Conservation (phyloP, 2,797 vertebrate genomes). For the Alectoris magna region DNA sequence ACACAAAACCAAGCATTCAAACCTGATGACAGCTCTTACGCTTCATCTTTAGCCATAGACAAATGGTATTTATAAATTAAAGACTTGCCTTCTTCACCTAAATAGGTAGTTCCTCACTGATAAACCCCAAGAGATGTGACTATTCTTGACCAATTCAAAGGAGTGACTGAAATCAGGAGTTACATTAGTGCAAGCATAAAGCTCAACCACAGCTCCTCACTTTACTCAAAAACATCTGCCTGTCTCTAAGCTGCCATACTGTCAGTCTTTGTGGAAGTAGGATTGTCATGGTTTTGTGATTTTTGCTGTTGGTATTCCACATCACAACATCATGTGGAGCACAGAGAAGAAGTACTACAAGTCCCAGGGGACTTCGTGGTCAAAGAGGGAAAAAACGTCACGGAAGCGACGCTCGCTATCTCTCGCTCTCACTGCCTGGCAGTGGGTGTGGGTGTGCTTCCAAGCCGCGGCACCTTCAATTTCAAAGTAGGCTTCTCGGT, state of each 20-base stretch:
- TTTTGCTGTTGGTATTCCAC: too few species aligned
- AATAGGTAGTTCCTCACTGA: not conserved
- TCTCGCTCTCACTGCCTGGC: too few species aligned
- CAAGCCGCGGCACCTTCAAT: too few species aligned
- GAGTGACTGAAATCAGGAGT: not conserved
- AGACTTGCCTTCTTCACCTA: not conserved
- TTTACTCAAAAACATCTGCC: not conserved
- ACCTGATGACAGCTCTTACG: not conserved
- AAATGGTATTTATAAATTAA: not conserved
- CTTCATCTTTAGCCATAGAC: not conserved
- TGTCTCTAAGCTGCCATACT: not conserved
- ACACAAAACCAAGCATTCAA: not conserved
- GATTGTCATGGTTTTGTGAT: too few species aligned
- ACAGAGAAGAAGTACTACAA: too few species aligned
- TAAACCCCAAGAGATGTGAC: not conserved
- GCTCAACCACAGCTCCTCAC: not conserved
- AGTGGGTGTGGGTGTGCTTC: too few species aligned
- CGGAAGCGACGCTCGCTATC: too few species aligned
- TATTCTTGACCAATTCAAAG: not conserved
- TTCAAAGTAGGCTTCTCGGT: too few species aligned
- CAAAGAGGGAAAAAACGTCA: too few species aligned
- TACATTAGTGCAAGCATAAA: not conserved
- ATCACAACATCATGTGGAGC: too few species aligned
- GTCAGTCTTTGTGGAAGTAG: not conserved
- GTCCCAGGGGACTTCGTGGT: too few species aligned